A percentile compares a stretch with the other conserved stretches of the same genome.
These are phyloP conservation scores for Chromobotia macracanthus DNA, from an alignment of 2,797 vertebrate species.

Conservation along the genomic window DNA sequence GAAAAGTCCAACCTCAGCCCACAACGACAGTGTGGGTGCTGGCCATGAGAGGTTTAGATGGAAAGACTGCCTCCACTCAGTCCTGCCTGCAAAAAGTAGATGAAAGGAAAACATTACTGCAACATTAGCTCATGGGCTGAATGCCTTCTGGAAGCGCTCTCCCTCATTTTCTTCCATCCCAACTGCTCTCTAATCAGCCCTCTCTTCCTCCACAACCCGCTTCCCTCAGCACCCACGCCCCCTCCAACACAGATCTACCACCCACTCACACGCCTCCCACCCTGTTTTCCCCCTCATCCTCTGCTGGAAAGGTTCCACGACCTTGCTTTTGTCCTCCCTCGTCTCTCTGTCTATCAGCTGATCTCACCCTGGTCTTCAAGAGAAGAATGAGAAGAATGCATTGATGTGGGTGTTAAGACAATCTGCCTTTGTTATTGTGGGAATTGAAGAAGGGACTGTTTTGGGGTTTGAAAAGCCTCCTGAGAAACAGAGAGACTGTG, in stretches of 20 bases:
- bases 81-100: constrained; percentile 48
- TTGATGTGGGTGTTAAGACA: constrained; percentile 82
- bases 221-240: constrained; percentile 58
- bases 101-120: constrained; percentile 57
- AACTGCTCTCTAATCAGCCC: constrained; percentile 55
- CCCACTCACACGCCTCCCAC: constrained; percentile 43
- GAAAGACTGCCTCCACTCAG: constrained; percentile 41
- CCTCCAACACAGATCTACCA: too few species aligned
- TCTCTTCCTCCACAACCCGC: constrained; percentile 55
- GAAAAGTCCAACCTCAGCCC: constrained; percentile 54
- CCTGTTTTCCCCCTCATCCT: constrained; percentile 39
- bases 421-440: constrained; percentile 74
- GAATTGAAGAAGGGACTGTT: constrained; percentile 31
- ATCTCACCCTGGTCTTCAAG: constrained; percentile 81
- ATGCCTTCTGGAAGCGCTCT: constrained; percentile 56
- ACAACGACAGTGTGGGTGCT: constrained; percentile 54
- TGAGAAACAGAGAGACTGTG: neutral
- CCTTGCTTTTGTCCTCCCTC: constrained; percentile 49
- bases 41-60: constrained; percentile 51
- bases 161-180: constrained; percentile 49
- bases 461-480: constrained; percentile 23
- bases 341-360: constrained; percentile 75
- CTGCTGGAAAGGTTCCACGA: constrained; percentile 73
- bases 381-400: constrained; percentile 84
- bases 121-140: constrained; percentile 59